phyloP scores from a whole-genome alignment of 2,797 vertebrate species.

The Kryptolebias ocellatus region DNA sequence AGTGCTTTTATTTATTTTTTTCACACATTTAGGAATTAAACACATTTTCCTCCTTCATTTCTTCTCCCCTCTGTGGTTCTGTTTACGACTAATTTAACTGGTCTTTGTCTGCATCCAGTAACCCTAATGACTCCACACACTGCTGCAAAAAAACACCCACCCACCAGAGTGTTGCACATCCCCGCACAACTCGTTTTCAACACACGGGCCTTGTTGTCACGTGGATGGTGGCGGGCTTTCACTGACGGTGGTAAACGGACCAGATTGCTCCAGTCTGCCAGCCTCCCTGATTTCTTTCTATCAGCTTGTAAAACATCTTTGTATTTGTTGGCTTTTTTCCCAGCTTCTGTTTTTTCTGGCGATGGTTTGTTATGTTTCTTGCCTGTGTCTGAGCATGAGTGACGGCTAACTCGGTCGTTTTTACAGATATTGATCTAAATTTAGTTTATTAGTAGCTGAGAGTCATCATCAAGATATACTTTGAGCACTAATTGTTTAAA shows the following conservation, averaged over 20 bases:
- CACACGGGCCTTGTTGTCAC: slow-evolving; percentile 15
- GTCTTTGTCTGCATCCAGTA: slow-evolving; percentile 55
- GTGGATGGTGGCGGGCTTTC: slow-evolving; percentile 35
- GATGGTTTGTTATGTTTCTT: too few relatives aligned
- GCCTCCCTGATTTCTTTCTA: slow-evolving; percentile 66
- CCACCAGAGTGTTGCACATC: slow-evolving; percentile 30
- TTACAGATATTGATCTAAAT: too few relatives aligned
- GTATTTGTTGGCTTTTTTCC: too few relatives aligned
- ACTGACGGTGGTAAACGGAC: slow-evolving; percentile 31
- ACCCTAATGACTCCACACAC: slow-evolving; percentile 65
- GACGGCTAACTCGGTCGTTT: too few relatives aligned
- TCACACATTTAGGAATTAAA: slow-evolving; percentile 5
- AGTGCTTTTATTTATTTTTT: too few relatives aligned
- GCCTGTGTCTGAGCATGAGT: too few relatives aligned
- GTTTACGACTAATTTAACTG: slow-evolving; percentile 61
- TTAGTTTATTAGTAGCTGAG: too few relatives aligned
- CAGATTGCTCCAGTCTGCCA: slow-evolving; percentile 60
- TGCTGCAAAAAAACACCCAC: slow-evolving; percentile 43
- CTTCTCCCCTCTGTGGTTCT: slow-evolving; percentile 31
- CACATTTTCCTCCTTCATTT: slow-evolving; percentile 14
- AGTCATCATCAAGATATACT: too few relatives aligned
- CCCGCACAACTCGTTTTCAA: slow-evolving; percentile 43
- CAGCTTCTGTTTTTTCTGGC: too few relatives aligned
- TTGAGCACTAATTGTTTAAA: too few relatives aligned
- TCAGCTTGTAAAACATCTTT: slow-evolving; percentile 44